Evolutionary conservation across 2,797 vertebrate species (phyloP), one percentile per base, ranked within the genome.

Genomic region (Gymnopithys bicolor): DNA sequence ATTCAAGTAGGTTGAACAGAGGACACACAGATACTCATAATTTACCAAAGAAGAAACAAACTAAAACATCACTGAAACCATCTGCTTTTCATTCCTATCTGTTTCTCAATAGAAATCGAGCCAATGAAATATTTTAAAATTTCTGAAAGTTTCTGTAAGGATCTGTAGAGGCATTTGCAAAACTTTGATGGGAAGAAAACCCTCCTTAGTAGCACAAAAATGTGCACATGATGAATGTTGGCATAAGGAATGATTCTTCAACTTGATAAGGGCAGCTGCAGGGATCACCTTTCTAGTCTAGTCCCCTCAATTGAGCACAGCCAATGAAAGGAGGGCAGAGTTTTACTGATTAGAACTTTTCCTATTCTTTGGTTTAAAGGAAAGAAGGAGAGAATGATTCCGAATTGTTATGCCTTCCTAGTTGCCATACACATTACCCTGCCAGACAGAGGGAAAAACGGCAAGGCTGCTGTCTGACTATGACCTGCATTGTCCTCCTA

Each of bases 221-320:
- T 1, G 13, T n/a, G n/a, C 17, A 46, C 11, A 8, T 0, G 1
- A 25, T 39, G 7, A 51, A n/a, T 19, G 19, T 2, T 35, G 18
- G 4, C 7, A 43, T 68, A 37, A 51, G 25, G 23, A 82, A 51
- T 1, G 2, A 49, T 41, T 64, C 33, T 7, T 45, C 9, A 41
- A 3, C 27, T 46, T 18, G 3, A 7, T 14, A 78, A 71, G 6
- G 37, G 9, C 22, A 69, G 28, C 30, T 35, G 23, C 30, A 71
- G 21, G 6, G 33, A n/a, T 60, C 13, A 8, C 8, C 7, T 37
- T 64, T 7, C 19, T 4, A 19, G 5, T 22, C 22, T 62, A 19
- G 7, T 58, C 28, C 11, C 19, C 21, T 58, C 19, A 25, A 10
- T 7, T 13, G 3, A 25, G 11, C 30, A 76, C 19, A 74, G 23